Conservation (phyloP, 1,140 invertebrate species). For the Bactericera cockerelli region DNA sequence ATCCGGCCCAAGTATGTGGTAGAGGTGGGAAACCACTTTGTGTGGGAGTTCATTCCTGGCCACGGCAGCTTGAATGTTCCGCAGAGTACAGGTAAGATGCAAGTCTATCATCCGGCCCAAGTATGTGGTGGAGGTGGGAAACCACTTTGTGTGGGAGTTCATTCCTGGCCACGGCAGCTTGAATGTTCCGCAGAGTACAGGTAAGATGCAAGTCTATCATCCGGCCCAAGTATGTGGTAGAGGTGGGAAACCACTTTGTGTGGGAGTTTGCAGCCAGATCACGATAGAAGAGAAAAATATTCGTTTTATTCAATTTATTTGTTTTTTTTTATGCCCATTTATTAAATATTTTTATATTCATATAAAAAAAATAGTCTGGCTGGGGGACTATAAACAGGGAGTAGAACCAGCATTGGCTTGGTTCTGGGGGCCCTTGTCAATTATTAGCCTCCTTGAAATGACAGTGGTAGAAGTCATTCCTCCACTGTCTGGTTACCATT, state of each 20-base stretch:
- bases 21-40: slow-evolving; percentile 84
- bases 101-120: slow-evolving; percentile 78
- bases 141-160: slow-evolving; percentile 89
- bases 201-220: slow-evolving; percentile 63
- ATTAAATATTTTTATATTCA: too few species aligned
- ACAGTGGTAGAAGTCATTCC: too few species aligned
- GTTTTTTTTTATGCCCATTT: too few species aligned
- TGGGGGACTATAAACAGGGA: too few species aligned
- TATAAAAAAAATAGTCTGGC: too few species aligned
- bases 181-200: slow-evolving; percentile 58
- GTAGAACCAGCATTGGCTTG: too few species aligned
- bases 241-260: slow-evolving; percentile 85
- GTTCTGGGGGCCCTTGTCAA: too few species aligned
- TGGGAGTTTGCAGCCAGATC: too few species aligned
- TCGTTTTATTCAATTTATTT: too few species aligned
- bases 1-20: slow-evolving; percentile 64
- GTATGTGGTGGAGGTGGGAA: slow-evolving; percentile 71
- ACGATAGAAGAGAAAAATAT: too few species aligned
- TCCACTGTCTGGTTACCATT: too few species aligned
- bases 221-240: slow-evolving; percentile 60
- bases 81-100: slow-evolving; percentile 37
- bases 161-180: slow-evolving; percentile 53
- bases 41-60: slow-evolving; percentile 76
- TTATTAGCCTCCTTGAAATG: too few species aligned
- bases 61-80: slow-evolving; percentile 59